These are phyloP conservation scores for Leistus spinibarbis DNA, from an alignment of 2,888 invertebrate species.

Conservation along the genomic window DNA sequence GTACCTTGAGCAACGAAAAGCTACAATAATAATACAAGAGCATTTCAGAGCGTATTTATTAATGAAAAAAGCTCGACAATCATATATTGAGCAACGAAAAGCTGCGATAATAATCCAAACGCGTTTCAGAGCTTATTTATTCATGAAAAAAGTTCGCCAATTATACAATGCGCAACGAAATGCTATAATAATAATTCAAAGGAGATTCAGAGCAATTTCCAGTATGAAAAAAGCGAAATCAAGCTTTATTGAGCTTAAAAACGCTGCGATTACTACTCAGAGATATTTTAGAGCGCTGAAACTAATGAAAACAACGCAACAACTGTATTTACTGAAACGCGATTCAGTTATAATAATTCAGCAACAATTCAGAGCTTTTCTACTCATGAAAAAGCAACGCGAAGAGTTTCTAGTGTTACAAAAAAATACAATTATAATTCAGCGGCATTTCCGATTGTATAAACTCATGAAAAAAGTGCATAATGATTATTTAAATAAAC, in stretches of 20 bases:
- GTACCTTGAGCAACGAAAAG: slow-evolving; percentile 50
- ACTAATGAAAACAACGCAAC: background rate
- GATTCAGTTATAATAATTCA: background rate
- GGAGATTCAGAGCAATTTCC: slow-evolving; percentile 56
- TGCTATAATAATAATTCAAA: slow-evolving; percentile 51
- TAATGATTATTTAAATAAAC: slow-evolving; percentile 49
- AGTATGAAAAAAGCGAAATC: background rate
- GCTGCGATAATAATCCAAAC: slow-evolving; percentile 46
- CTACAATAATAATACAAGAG: slow-evolving; percentile 52
- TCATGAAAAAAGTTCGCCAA: slow-evolving; percentile 49
- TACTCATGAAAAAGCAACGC: slow-evolving; percentile 53
- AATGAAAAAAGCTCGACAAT: slow-evolving; percentile 45
- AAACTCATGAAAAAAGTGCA: slow-evolving; percentile 54
- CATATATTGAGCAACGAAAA: slow-evolving; percentile 44
- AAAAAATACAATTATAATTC: slow-evolving; percentile 44
- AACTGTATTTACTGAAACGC: background rate
- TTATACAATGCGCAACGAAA: slow-evolving; percentile 5
- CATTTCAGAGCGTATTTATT: slow-evolving; percentile 48
- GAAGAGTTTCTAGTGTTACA: slow-evolving; percentile 33
- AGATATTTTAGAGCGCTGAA: background rate
- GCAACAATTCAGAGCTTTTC: slow-evolving; percentile 46
- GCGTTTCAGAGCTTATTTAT: slow-evolving; percentile 51
- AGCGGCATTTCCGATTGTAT: slow-evolving; percentile 55
- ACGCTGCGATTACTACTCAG: slow-evolving; percentile 10
- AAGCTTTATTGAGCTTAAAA: no score